Conservation (phyloP, 2,797 vertebrate genomes). For the Brotula barbata region DNA sequence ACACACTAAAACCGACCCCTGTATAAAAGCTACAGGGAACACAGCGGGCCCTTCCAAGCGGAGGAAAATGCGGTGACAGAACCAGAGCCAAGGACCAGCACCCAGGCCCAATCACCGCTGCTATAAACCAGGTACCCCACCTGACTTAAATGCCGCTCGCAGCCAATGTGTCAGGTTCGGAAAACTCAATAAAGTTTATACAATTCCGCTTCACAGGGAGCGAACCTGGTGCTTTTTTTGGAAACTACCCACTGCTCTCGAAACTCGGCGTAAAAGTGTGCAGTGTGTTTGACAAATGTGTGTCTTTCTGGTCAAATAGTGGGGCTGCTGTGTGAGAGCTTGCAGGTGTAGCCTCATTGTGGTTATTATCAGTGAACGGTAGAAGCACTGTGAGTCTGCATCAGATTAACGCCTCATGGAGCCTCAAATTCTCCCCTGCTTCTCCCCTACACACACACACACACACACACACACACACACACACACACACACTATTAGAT, state of each 20-base stretch:
- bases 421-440: conserved; percentile 21
- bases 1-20: conserved; percentile 53
- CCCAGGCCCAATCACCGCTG: conserved; percentile 46
- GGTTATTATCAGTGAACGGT: conserved; percentile 71
- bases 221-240: conserved; percentile 30
- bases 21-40: conserved; percentile 67
- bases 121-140: conserved; percentile 59
- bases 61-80: conserved; percentile 57
- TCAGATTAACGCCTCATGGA: conserved; percentile 69
- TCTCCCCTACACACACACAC: conserved; percentile 20
- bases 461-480: conserved; percentile 5
- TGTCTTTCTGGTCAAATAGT: conserved; percentile 46
- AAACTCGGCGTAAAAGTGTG: conserved; percentile 2
- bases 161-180: conserved; percentile 31
- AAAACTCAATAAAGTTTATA: conserved; percentile 49
- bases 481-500: conserved; percentile 1
- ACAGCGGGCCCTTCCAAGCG: conserved; percentile 38
- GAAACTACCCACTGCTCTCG: conserved; percentile 1
- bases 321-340: conserved; percentile 49
- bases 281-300: conserved; percentile 31
- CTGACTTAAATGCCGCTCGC: conserved; percentile 34
- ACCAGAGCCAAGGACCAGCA: conserved; percentile 47
- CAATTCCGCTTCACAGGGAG: conserved; percentile 31
- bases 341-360: conserved; percentile 82
- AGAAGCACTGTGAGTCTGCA: conserved; percentile 71